Percentiles rank a stretch among this genome's conserved stretches.
phyloP scores from a whole-genome alignment of 2,888 invertebrate species.

The Cantharis nigra region DNA sequence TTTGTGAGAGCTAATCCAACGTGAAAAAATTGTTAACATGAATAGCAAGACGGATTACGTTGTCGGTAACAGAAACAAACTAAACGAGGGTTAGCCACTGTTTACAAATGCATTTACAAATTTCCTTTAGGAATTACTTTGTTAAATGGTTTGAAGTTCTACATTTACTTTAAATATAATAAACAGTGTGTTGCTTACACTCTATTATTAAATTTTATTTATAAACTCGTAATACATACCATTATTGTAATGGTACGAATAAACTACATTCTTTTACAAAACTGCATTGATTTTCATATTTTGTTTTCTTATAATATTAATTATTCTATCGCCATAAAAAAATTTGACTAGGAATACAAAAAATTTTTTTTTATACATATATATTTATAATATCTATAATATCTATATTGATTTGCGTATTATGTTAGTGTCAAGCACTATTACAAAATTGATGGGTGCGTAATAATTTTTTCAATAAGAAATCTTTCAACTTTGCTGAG shows the following conservation, averaged over 20 bases:
- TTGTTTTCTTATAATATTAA: background rate
- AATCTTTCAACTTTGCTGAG: too few relatives aligned
- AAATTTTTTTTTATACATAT: background rate
- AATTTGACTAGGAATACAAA: background rate
- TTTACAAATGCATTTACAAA: constrained; percentile 31
- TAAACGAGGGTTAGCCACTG: constrained; percentile 22
- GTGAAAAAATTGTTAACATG: constrained; percentile 33
- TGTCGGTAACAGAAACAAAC: constrained; percentile 30
- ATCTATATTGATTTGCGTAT: too few relatives aligned
- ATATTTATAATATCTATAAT: too few relatives aligned
- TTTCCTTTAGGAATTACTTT: constrained; percentile 23
- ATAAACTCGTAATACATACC: background rate
- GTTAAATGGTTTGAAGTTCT: constrained; percentile 3
- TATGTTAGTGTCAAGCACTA: background rate
- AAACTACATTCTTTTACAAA: background rate
- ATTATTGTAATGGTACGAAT: background rate
- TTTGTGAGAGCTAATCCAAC: constrained; percentile 28
- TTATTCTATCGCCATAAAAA: background rate
- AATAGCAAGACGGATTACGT: constrained; percentile 35
- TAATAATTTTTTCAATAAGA: background rate
- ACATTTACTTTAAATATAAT: background rate
- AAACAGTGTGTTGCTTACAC: background rate
- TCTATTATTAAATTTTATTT: background rate
- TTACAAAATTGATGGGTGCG: background rate
- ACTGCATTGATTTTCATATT: background rate